Evolutionary conservation across 2,113 vertebrate genomes (phyloP), one percentile per base, ranked within the genome.

Genomic region (Tupaia tana): DNA sequence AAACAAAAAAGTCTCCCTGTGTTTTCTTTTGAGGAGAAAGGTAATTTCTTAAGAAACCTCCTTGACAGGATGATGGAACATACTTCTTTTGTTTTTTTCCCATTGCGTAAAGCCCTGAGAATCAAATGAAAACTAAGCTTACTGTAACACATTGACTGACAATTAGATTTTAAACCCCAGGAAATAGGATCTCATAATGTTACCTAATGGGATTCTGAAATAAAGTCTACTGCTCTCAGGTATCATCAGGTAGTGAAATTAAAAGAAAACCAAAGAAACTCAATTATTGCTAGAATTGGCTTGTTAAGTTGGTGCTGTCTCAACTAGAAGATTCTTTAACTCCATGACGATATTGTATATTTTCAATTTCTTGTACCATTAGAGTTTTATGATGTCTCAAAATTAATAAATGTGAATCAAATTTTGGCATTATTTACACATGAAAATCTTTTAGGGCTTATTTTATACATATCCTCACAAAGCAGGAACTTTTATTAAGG

Each of bases 21-120:
- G 98, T 99, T 99, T 98, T 98, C 97, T 99, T 99, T 98, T 96
- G 98, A 98, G 98, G 97, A 97, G 97, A 98, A 98, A 99, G 96
- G 98, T 99, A 99, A 99, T 99, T 99, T 99, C 98, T 99, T 99
- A 99, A 98, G 98, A 99, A 99, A 98, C 98, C 96, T 98, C 89
- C 96, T 98, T 99, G 99, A 99, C 99, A 99, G 98, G 97, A 99
- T 99, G 99, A 99, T 99, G 98, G 99, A 99, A 98, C 98, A 97
- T 98, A 98, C 97, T 97, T 97, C 98, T 98, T 98, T 98, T 98
- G 98, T 98, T 98, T 98, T 98, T 98, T 97, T 95, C 98, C 98
- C 97, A 98, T 98, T 89, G 97, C 91, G 52, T 98, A 98, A 97
- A 98, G 97, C 98, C 98, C 98, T 97, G 98, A 98, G 98, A 99